Evolutionary conservation across 2,113 vertebrate genomes (phyloP).

Genomic region (Labrus mixtus): DNA sequence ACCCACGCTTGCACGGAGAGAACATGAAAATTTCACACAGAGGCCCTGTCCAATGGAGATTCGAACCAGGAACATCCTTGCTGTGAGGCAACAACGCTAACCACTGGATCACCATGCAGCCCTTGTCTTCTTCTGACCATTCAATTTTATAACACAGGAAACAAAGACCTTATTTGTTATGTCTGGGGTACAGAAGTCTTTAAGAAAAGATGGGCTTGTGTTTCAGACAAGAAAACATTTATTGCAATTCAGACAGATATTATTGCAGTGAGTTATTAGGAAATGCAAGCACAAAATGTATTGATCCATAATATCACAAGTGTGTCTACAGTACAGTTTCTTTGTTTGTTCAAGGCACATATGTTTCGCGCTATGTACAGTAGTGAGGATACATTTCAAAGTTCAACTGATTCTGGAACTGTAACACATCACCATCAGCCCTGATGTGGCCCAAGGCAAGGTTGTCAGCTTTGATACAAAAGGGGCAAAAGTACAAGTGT

Average conservation of each 20-base stretch:
- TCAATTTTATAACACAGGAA: not conserved
- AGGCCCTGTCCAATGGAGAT: no score
- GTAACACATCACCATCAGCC: not conserved
- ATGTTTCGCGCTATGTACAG: slow-evolving; percentile 2
- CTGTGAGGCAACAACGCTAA: no score
- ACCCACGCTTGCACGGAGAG: no score
- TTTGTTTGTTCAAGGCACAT: slow-evolving; percentile 23
- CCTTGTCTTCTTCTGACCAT: no score
- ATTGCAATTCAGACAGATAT: slow-evolving; percentile 26
- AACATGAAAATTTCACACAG: no score
- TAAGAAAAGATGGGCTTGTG: not conserved
- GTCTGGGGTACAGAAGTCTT: slow-evolving; percentile 19
- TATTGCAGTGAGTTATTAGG: slow-evolving; percentile 17
- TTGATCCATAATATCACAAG: slow-evolving; percentile 11
- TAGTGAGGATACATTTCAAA: slow-evolving; percentile 22
- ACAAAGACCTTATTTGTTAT: not conserved
- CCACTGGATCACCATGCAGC: no score
- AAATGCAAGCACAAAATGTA: not conserved
- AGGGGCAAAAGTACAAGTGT: slow-evolving; percentile 21
- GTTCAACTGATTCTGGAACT: slow-evolving; percentile 35
- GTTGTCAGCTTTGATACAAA: not conserved
- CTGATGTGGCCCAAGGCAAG: not conserved
- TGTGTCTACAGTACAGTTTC: slow-evolving; percentile 19
- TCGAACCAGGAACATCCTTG: no score
- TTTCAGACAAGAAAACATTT: slow-evolving; percentile 35